These are phyloP conservation scores for Meghimatium bilineatum DNA, from an alignment of 2,888 invertebrate genomes.

Conservation along the genomic window DNA sequence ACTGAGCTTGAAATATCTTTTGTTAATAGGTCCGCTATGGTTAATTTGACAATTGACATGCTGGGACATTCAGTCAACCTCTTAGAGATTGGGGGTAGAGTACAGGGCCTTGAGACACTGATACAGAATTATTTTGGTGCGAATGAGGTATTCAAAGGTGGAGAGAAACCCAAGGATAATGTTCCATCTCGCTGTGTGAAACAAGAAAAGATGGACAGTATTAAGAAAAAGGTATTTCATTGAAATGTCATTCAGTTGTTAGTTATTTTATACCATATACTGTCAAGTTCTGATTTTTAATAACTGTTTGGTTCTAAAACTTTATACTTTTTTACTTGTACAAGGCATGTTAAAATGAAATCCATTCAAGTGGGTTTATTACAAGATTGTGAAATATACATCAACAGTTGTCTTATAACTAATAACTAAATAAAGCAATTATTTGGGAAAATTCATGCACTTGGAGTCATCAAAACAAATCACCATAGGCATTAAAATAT, in stretches of 20 bases:
- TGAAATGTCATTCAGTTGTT: not conserved
- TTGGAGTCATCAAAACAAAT: too few relatives aligned
- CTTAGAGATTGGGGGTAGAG: slow-evolving; percentile 87
- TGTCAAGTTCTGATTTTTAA: not conserved
- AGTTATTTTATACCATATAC: not conserved
- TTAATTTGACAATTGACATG: slow-evolving; percentile 76
- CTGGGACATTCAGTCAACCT: slow-evolving; percentile 91
- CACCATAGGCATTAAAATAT: too few relatives aligned
- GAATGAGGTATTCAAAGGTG: slow-evolving; percentile 78
- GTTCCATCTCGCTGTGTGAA: slow-evolving; percentile 53
- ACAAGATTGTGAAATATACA: too few relatives aligned
- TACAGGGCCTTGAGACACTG: slow-evolving; percentile 91
- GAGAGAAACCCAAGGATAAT: slow-evolving; percentile 70
- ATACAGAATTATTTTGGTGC: slow-evolving; percentile 90
- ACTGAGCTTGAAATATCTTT: not conserved
- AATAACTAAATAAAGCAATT: too few relatives aligned
- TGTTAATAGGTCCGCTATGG: slow-evolving; percentile 67
- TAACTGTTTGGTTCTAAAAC: too few relatives aligned
- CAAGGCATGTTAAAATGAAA: too few relatives aligned
- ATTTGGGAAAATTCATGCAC: too few relatives aligned
- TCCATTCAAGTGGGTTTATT: too few relatives aligned
- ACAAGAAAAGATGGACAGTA: slow-evolving; percentile 58
- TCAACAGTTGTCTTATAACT: too few relatives aligned
- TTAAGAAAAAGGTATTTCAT: slow-evolving; percentile 59
- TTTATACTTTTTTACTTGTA: too few relatives aligned